Conservation (phyloP, 2,113 vertebrate genomes). For the Coryphaenoides rupestris region DNA sequence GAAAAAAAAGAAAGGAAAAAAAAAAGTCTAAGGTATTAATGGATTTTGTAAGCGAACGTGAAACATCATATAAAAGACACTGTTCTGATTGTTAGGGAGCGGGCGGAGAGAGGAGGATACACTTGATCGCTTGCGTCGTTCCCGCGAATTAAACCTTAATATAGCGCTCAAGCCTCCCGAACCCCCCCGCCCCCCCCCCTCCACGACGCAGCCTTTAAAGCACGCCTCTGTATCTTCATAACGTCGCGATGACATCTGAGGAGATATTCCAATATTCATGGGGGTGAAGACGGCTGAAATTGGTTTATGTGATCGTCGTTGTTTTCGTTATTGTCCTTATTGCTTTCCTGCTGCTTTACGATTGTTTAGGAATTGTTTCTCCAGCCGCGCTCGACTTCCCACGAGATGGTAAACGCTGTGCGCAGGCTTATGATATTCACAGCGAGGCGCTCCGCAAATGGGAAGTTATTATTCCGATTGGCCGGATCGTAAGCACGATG, state of each 20-base stretch:
- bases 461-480: too few relatives aligned
- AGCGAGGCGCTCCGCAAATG: too few relatives aligned
- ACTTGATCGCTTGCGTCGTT: conserved; percentile 3
- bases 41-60: conserved; percentile 21
- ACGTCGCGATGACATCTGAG: neutral
- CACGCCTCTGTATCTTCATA: conserved; percentile 2
- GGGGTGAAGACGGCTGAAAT: neutral
- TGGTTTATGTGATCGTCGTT: neutral
- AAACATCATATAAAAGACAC: conserved; percentile 33
- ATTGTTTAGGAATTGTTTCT: conserved; percentile 12
- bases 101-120: conserved; percentile 23
- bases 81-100: conserved; percentile 20
- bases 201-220: neutral
- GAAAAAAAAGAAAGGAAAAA: too few relatives aligned
- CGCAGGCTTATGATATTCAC: too few relatives aligned
- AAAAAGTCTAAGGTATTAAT: conserved; percentile 46
- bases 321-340: neutral
- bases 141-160: conserved; percentile 26
- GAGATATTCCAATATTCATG: conserved; percentile 16
- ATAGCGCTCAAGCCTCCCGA: conserved; percentile 1
- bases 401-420: too few relatives aligned
- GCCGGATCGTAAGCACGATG: too few relatives aligned
- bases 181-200: neutral
- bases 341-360: neutral
- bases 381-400: conserved; percentile 14